Conservation (phyloP, 2,888 invertebrate species). For the Campaea margaritaria region DNA sequence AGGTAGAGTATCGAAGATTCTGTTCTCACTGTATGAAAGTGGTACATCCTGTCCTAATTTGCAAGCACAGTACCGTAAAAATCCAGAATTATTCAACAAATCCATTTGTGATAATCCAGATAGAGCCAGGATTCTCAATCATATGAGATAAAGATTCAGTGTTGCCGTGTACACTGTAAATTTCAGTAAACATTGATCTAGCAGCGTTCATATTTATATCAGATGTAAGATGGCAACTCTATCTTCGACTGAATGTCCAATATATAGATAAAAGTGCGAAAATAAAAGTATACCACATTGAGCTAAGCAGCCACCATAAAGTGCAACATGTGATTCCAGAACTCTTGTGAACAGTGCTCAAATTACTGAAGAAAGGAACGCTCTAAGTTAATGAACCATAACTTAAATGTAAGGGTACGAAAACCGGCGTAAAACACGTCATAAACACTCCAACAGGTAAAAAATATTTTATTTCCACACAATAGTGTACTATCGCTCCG, state of each 20-base stretch:
- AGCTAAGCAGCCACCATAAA: constrained; percentile 8
- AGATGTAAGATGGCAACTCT: background rate
- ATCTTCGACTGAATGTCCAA: background rate
- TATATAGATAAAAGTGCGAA: background rate
- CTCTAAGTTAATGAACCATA: constrained; percentile 6
- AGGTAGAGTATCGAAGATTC: background rate
- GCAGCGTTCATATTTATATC: background rate
- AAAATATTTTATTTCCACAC: constrained; percentile 80
- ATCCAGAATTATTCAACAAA: background rate
- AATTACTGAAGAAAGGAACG: constrained; percentile 6
- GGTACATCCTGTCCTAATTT: background rate
- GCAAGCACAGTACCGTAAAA: background rate
- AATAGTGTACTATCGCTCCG: constrained; percentile 52
- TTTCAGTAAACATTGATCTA: background rate
- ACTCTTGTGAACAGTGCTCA: constrained; percentile 31
- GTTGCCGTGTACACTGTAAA: background rate
- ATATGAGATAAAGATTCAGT: background rate
- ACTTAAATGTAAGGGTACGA: constrained; percentile 66
- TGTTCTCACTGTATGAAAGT: background rate
- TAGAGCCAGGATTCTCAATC: background rate
- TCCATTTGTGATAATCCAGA: background rate
- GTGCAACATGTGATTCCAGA: constrained; percentile 25
- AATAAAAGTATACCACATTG: constrained; percentile 4
- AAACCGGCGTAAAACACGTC: constrained; percentile 61
- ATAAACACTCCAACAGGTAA: constrained; percentile 78